Evolutionary conservation across 2,888 invertebrate genomes (phyloP).

Genomic region (Cryptocheilus praepositus): DNA sequence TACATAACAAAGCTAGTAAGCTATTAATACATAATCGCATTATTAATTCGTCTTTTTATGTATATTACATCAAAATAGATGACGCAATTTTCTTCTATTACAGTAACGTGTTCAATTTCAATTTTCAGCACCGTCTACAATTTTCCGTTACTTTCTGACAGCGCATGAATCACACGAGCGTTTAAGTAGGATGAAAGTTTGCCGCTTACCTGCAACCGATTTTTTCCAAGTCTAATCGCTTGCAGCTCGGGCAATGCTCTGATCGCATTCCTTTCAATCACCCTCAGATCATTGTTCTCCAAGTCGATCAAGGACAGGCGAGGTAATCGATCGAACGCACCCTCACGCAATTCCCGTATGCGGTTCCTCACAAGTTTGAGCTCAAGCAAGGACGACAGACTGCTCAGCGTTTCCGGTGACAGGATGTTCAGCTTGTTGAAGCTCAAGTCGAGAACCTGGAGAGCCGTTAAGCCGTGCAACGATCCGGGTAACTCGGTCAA

Average conservation of each 20-base stretch:
- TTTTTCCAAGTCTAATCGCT: constrained; percentile 82
- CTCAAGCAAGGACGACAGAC: constrained; percentile 82
- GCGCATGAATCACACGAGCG: no score
- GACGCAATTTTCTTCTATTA: no score
- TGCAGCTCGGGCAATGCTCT: constrained; percentile 82
- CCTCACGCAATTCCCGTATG: constrained; percentile 82
- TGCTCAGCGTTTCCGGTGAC: constrained; percentile 82
- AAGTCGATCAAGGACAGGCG: constrained; percentile 85
- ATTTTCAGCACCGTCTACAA: no score
- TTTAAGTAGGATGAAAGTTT: no score
- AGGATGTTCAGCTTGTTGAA: constrained; percentile 85
- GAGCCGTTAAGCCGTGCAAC: constrained; percentile 81
- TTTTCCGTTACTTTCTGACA: no score
- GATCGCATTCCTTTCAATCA: constrained; percentile 85
- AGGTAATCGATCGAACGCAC: constrained; percentile 83
- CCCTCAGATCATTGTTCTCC: constrained; percentile 87
- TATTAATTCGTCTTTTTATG: no score
- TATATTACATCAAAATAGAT: no score
- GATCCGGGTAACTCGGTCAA: constrained; percentile 84
- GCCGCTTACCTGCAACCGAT: constrained; percentile 80
- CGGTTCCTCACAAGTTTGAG: constrained; percentile 86
- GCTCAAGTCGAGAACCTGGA: constrained; percentile 86
- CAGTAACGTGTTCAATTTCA: no score
- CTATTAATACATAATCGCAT: no score
- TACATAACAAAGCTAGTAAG: no score